Evolutionary conservation across 1,140 invertebrate species (phyloP), one percentile per base, ranked within the genome.

Genomic region (Drosophila lini): DNA sequence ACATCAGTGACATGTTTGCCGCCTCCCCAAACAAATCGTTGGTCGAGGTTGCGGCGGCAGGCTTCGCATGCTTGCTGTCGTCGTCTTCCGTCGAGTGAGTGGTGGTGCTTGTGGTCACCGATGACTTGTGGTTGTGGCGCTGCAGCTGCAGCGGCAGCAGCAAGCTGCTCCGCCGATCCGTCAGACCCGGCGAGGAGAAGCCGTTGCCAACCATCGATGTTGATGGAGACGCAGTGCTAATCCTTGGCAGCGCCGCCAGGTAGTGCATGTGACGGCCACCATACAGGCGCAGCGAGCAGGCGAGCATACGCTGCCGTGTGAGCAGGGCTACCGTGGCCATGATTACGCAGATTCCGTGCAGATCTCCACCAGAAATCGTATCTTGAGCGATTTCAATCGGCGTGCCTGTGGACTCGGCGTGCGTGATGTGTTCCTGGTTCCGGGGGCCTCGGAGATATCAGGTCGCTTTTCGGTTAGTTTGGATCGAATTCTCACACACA

Each of bases 1-100:
- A 95, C 90, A 97, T 96, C 11, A 98, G 69, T 6, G 88, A 88
- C 77, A 88, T 83, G 25, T 91, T 92, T 0, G 91, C 89, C 7
- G 91, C 68, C 3, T 91, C 91, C 19, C 90, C 91, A 25, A 92
- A 92, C 4, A 92, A 69, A 32, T 91, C 90, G 28, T 22, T 75
- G 3, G 81, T 64, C 7, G 89, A 56, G 13, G 90, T 36, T 32
- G 31, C 73, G 13, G 31, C 73, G 10, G 67, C 41, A 4, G 68
- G 34, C 34, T 78, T 89, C 0, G 42, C 59, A 25, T 82, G 71
- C 53, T 91, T 91, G 13, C 45, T 62, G 38, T 38, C 34, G 13
- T 48, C 65, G 38, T 38, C 52, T 6, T 25, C 34, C 34, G 78
- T 8, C 9, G 41, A n/a, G 25, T 38, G 28, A 25, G 19, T 15